Percentiles rank a stretch among this genome's conserved stretches.
phyloP scores from a whole-genome alignment of 1,140 invertebrate species.

The Alviniconcha marisindica region DNA sequence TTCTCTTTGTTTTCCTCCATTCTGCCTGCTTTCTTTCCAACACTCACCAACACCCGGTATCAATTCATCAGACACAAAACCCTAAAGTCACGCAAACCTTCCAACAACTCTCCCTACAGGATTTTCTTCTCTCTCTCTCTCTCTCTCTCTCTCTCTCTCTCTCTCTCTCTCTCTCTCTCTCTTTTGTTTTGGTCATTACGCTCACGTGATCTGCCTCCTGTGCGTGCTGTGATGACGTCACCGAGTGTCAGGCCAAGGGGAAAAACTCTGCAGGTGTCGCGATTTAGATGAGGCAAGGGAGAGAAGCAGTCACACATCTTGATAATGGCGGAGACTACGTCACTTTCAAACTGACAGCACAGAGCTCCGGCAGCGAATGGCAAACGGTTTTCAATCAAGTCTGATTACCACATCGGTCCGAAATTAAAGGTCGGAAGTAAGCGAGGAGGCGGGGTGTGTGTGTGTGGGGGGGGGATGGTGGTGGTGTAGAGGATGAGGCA shows the following conservation, averaged over 20 bases:
- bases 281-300: not conserved
- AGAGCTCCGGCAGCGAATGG: too few species aligned
- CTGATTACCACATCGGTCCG: too few species aligned
- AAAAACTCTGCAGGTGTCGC: slow-evolving; percentile 24
- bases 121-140: not conserved
- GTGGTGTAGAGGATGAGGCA: too few species aligned
- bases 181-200: too few species aligned
- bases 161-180: not conserved
- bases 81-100: not conserved
- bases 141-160: not conserved
- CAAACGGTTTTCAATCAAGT: too few species aligned
- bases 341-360: too few species aligned
- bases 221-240: not conserved
- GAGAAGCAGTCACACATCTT: not conserved
- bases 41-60: not conserved
- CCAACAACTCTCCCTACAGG: not conserved
- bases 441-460: too few species aligned
- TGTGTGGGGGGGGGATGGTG: too few species aligned
- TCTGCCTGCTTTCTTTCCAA: not conserved
- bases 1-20: not conserved
- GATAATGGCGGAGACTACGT: not conserved
- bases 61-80: not conserved
- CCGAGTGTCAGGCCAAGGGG: not conserved
- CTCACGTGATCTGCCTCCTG: not conserved
- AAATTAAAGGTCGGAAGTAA: too few species aligned